A percentile compares a stretch with the other conserved stretches of the same genome.
Evolutionary conservation across 1,140 invertebrate species (phyloP).

Genomic region (Drosophila truncata): DNA sequence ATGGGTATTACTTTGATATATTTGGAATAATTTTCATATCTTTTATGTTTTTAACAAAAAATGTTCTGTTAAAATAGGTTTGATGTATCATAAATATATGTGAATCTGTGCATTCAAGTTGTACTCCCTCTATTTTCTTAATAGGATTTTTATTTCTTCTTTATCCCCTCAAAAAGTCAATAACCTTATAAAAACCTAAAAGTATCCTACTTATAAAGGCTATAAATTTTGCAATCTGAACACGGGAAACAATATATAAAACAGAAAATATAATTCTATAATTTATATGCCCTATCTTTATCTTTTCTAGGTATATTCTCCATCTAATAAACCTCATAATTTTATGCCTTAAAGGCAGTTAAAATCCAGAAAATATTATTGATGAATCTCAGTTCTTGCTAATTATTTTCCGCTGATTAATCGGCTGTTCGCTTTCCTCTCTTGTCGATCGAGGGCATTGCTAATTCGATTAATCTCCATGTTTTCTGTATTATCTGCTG

Average conservation of each 20-base stretch:
- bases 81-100: too few species aligned
- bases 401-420: constrained; percentile 11
- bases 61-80: too few species aligned
- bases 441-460: constrained; percentile 43
- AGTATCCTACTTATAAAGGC: background rate
- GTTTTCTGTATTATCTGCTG: constrained; percentile 52
- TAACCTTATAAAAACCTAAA: background rate
- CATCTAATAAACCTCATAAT: background rate
- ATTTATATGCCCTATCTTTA: background rate
- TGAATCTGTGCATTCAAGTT: too few species aligned
- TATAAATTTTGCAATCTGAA: background rate
- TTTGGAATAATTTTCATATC: background rate
- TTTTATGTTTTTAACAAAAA: background rate
- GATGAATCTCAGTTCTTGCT: constrained; percentile 1
- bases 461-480: constrained; percentile 54
- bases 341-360: background rate
- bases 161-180: background rate
- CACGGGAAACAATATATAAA: too few species aligned
- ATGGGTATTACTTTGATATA: background rate
- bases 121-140: too few species aligned
- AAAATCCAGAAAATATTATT: background rate
- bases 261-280: background rate
- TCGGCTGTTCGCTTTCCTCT: constrained; percentile 14
- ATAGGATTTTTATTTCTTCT: background rate
- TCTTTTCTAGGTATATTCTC: background rate